Percentiles rank a stretch among this genome's conserved stretches.
phyloP scores from a whole-genome alignment of 2,797 vertebrate species.

The Meriones psammophilus region DNA sequence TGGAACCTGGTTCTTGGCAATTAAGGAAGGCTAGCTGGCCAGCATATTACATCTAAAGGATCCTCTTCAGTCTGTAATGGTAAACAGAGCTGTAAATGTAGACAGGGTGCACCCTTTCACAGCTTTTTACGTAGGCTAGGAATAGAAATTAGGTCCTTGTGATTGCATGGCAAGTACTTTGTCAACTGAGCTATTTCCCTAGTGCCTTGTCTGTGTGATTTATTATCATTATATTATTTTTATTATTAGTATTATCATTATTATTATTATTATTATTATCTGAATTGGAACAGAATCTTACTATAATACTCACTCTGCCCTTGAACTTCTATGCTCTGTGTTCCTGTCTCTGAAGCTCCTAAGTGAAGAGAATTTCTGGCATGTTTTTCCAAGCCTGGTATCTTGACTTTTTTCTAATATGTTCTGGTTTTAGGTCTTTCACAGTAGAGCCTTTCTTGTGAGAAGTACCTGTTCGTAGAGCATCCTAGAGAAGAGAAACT shows the following conservation, averaged over 20 bases:
- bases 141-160: too few species aligned
- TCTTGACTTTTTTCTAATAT: not conserved
- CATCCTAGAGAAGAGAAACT: not conserved
- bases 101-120: not conserved
- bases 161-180: not conserved
- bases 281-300: not conserved
- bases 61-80: not conserved
- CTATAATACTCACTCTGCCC: not conserved
- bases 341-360: not conserved
- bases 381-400: not conserved
- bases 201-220: not conserved
- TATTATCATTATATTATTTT: not conserved
- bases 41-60: too few species aligned
- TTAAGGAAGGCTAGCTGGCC: not conserved
- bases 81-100: not conserved
- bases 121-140: not conserved
- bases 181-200: not conserved
- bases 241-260: not conserved
- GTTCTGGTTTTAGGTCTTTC: not conserved
- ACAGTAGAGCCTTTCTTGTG: not conserved
- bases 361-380: not conserved
- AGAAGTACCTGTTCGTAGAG: not conserved
- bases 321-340: not conserved
- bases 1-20: not conserved
- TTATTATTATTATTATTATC: not conserved